Percentiles rank a stretch among this genome's conserved stretches.
Conservation (phyloP, 1,140 invertebrate genomes). For the Drosophila nigrodunni region DNA sequence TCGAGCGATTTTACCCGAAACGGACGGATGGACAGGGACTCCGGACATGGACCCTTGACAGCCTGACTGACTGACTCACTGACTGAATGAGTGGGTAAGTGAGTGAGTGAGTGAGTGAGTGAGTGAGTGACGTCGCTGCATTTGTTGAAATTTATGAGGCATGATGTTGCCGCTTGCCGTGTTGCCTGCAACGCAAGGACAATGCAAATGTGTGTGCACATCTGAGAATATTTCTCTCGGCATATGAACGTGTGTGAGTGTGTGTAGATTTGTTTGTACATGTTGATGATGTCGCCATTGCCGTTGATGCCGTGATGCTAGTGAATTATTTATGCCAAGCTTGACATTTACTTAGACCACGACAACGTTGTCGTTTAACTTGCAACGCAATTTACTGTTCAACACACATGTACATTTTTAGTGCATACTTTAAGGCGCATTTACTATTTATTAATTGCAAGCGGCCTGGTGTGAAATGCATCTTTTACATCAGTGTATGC, state of each 20-base stretch:
- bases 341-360: conserved; percentile 74
- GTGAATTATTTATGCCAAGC: conserved; percentile 75
- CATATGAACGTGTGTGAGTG: conserved; percentile 19
- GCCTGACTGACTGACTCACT: conserved; percentile 32
- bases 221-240: neutral
- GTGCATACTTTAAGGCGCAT: conserved; percentile 65
- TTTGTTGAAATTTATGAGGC: conserved; percentile 80
- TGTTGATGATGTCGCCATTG: conserved; percentile 72
- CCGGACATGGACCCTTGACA: neutral
- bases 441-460: conserved; percentile 70
- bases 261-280: conserved; percentile 60
- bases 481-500: neutral
- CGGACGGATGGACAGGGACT: conserved; percentile 12
- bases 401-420: conserved; percentile 37
- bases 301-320: conserved; percentile 39
- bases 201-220: conserved; percentile 56
- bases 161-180: conserved; percentile 52
- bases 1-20: conserved; percentile 63
- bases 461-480: conserved; percentile 16
- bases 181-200: conserved; percentile 57
- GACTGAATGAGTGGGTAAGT: conserved; percentile 35
- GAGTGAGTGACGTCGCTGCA: conserved; percentile 48
- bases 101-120: conserved; percentile 48
- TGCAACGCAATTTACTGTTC: conserved; percentile 50
- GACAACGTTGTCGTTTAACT: conserved; percentile 26